phyloP scores from a whole-genome alignment of 2,888 invertebrate genomes.

The Megastigmus dorsalis region DNA sequence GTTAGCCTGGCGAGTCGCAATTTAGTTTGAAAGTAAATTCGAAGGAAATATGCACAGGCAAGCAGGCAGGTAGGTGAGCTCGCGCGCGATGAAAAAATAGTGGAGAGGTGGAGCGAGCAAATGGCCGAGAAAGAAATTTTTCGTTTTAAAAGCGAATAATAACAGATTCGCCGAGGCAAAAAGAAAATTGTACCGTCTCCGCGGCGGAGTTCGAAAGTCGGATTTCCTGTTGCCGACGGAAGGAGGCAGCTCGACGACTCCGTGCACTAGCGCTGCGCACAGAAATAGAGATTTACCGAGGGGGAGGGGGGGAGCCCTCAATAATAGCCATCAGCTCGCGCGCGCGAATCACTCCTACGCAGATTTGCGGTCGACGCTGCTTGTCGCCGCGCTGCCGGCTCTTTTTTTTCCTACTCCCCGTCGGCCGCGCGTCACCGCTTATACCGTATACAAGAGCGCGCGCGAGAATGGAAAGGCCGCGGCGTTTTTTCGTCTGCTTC shows the following conservation, averaged over 20 bases:
- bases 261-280: not conserved
- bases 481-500: too few relatives aligned
- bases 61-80: too few relatives aligned
- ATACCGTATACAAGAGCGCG: too few relatives aligned
- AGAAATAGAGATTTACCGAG: not conserved
- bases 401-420: too few relatives aligned
- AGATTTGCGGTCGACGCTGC: conserved; percentile 21
- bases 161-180: not conserved
- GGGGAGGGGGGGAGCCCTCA: too few relatives aligned
- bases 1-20: too few relatives aligned
- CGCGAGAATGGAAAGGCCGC: not conserved
- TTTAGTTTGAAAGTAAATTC: too few relatives aligned
- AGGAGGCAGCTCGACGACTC: not conserved
- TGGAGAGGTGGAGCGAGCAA: too few relatives aligned
- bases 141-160: not conserved
- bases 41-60: too few relatives aligned
- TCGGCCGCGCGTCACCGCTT: not conserved
- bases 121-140: not conserved
- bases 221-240: conserved; percentile 39
- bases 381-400: not conserved
- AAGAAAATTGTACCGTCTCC: conserved; percentile 26
- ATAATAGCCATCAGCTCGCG: not conserved
- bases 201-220: conserved; percentile 27
- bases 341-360: conserved; percentile 9
- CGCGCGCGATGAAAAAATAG: too few relatives aligned